Evolutionary conservation across 2,113 vertebrate genomes (phyloP), one percentile per base, ranked within the genome.

Genomic region (Oreochromis niloticus): DNA sequence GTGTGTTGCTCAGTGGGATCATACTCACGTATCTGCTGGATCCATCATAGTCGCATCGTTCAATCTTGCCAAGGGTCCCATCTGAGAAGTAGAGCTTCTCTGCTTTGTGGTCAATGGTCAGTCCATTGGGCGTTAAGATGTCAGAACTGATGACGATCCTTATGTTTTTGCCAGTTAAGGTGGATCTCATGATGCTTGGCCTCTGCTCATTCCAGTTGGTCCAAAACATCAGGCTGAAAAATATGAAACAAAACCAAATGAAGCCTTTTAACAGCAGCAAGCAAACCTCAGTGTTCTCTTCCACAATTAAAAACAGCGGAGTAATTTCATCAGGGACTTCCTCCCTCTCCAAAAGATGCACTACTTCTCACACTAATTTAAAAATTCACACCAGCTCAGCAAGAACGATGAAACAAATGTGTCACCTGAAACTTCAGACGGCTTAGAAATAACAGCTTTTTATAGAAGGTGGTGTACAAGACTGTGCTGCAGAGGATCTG

Each of bases 201-300:
- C 97, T 97, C 81, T 99, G 99, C 92, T 99, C 99, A 55, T 99
- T 99, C 98, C 99, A 99, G 94, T 99, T 99, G 89, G 98, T 99
- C 99, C 99, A 99, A 94, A 99, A 99, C 98, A 99, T 98, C 94
- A 99, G 96, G 94, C 99, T 99, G 6, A 13, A 91, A 91, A 86
- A 92, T 17, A 54, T 16, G 46, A 22, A 84, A 71, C 24, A 85
- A 12, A 93, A 6, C 5, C 3, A 30, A 83, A 54, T 2, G 6
- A 80, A 75, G 78, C 75, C 16, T 5, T 12, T 24, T 32, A 68
- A 61, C 71, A 43, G 4, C 17, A 36, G 14, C 19, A 13, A 79
- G n/a, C 22, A 63, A 16, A 56, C 7, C 16, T 41, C 56, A 17
- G 34, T 17, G 17, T 39, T 71, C 59, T 55, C n/a, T 63, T 68